These are phyloP conservation scores for Bursaphelenchus okinawaensis DNA, from an alignment of 2,888 invertebrate species.

Conservation along the genomic window DNA sequence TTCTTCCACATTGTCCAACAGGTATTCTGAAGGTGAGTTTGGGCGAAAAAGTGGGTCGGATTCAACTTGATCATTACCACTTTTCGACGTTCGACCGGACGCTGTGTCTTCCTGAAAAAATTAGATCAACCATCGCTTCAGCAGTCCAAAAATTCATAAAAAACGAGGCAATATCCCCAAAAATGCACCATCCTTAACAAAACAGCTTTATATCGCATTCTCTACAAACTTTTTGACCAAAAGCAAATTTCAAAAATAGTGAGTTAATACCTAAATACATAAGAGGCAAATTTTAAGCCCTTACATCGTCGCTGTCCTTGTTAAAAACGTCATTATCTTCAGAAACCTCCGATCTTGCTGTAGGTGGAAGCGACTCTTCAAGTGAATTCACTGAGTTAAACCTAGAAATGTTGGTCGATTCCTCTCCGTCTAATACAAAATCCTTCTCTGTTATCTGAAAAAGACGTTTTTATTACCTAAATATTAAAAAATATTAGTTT, in stretches of 20 bases:
- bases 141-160: no score
- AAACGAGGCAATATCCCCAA: no score
- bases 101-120: neutral
- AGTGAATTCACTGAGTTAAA: conserved; percentile 5
- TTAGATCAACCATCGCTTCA: no score
- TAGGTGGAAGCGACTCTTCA: neutral
- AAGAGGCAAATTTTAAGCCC: no score
- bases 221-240: no score
- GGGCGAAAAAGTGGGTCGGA: neutral
- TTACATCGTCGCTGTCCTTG: neutral
- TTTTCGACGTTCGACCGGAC: neutral
- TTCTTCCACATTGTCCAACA: neutral
- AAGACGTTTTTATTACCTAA: neutral
- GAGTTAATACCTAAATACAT: no score
- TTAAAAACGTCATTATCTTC: neutral
- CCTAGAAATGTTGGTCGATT: neutral
- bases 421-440: neutral
- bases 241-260: no score
- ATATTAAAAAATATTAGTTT: neutral
- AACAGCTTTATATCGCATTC: no score
- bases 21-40: neutral
- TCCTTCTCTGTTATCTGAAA: neutral
- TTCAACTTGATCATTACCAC: neutral
- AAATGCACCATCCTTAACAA: no score
- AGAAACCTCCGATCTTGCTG: neutral